Conservation (phyloP, 2,797 vertebrate genomes). For the Knipowitschia caucasica region DNA sequence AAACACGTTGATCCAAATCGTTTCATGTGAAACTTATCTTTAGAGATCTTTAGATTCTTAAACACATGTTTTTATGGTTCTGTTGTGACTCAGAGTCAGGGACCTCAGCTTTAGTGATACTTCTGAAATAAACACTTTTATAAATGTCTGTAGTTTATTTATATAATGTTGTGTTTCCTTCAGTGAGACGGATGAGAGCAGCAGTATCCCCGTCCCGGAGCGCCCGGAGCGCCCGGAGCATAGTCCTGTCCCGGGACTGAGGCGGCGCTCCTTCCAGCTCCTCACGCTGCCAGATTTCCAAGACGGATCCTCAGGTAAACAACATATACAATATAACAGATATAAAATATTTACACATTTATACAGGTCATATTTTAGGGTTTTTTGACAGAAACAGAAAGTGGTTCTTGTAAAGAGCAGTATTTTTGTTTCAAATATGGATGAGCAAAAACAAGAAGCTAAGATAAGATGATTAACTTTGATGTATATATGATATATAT, state of each 20-base stretch:
- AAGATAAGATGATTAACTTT: no score
- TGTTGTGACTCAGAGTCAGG: no score
- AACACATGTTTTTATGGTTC: no score
- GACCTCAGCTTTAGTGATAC: no score
- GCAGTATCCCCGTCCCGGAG: constrained; percentile 80
- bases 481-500: not conserved
- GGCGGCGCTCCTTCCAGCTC: constrained; percentile 86
- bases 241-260: constrained; percentile 62
- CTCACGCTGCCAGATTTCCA: constrained; percentile 90
- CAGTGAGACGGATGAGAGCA: constrained; percentile 89
- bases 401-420: not conserved
- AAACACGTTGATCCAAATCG: no score
- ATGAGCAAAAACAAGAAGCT: not conserved
- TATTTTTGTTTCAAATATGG: constrained; percentile 13
- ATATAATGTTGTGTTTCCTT: constrained; percentile 26
- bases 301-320: constrained; percentile 83
- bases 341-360: not conserved
- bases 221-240: constrained; percentile 59
- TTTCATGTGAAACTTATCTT: no score
- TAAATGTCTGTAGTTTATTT: no score
- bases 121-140: no score
- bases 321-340: not conserved
- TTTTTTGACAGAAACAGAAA: not conserved
- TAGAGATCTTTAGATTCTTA: no score
- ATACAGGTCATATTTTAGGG: not conserved